Evolutionary conservation across 2,888 invertebrate genomes (phyloP).

Genomic region (Candidula unifasciata): DNA sequence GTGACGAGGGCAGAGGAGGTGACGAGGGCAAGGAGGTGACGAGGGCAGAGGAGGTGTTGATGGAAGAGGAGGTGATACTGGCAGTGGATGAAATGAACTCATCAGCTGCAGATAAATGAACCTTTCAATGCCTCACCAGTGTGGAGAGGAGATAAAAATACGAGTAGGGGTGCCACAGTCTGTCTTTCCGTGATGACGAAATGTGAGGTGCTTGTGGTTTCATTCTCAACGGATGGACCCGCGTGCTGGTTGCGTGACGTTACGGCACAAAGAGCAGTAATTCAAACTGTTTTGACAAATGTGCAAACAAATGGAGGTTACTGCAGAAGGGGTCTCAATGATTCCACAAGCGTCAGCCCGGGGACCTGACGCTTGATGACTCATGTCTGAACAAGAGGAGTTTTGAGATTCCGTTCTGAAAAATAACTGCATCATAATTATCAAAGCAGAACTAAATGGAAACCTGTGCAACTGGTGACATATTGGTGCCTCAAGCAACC

Average conservation of each 20-base stretch:
- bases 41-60: too few species aligned
- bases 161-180: not conserved
- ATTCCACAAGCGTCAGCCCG: not conserved
- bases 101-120: not conserved
- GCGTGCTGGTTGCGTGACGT: slow-evolving; percentile 30
- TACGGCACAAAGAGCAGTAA: slow-evolving; percentile 43
- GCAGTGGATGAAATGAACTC: too few species aligned
- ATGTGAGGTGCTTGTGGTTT: not conserved
- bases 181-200: slow-evolving; percentile 4
- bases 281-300: slow-evolving; percentile 48
- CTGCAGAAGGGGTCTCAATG: not conserved
- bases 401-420: not conserved
- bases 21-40: too few species aligned
- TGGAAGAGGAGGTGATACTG: too few species aligned
- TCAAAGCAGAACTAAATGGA: not conserved
- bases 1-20: too few species aligned
- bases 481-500: not conserved
- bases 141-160: not conserved
- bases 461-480: not conserved
- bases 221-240: not conserved
- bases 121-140: not conserved
- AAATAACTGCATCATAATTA: slow-evolving; percentile 19
- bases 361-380: not conserved
- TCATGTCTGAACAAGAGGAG: not conserved
- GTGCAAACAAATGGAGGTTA: slow-evolving; percentile 43